Conservation (phyloP, 1,140 invertebrate species). For the Sipha flava region DNA sequence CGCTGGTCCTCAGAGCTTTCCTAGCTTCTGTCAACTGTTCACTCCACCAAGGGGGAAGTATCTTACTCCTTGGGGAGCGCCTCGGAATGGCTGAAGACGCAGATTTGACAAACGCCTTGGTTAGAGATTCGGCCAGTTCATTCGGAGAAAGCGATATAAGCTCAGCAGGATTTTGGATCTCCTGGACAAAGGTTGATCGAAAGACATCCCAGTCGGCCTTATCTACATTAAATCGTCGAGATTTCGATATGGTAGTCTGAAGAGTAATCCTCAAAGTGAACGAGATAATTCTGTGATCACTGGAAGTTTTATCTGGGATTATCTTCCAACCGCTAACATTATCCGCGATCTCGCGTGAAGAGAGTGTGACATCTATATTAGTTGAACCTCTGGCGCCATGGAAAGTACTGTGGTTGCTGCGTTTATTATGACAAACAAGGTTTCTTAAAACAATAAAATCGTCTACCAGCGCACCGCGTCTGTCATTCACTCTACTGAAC, state of each 20-base stretch:
- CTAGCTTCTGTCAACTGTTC: not conserved
- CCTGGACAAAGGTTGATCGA: too few species aligned
- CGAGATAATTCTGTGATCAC: not conserved
- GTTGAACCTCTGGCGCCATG: not conserved
- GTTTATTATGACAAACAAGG: not conserved
- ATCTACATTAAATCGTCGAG: not conserved
- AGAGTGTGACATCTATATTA: not conserved
- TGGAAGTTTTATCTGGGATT: not conserved
- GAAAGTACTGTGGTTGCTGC: not conserved
- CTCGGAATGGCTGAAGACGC: not conserved
- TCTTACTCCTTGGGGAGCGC: not conserved
- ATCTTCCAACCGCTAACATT: not conserved
- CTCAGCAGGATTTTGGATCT: too few species aligned
- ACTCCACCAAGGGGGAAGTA: not conserved
- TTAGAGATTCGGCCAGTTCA: not conserved
- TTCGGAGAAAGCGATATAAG: not conserved
- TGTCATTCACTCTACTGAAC: not conserved
- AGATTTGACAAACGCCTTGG: not conserved
- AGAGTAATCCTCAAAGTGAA: not conserved
- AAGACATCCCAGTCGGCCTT: not conserved
- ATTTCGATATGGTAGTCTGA: not conserved
- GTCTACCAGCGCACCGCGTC: not conserved
- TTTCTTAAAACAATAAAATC: not conserved
- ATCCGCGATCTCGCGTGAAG: not conserved
- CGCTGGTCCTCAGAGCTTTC: too few species aligned